phyloP scores from a whole-genome alignment of 1,140 invertebrate species.

The Sitobion miscanthi region DNA sequence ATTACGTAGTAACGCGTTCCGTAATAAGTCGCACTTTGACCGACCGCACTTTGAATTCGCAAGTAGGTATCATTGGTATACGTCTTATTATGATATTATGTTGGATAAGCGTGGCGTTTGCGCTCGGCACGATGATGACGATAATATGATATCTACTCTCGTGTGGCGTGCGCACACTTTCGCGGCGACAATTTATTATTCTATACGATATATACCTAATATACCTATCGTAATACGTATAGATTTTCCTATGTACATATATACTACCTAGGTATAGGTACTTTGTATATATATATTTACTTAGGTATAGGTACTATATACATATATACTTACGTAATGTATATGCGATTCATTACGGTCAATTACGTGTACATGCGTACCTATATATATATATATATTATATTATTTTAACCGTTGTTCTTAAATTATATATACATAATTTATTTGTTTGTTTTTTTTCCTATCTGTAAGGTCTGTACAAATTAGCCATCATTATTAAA shows the following conservation, averaged over 20 bases:
- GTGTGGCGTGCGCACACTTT: not conserved
- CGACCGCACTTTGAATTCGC: not conserved
- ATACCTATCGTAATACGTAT: not conserved
- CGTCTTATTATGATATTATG: not conserved
- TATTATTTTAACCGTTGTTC: slow-evolving; percentile 23
- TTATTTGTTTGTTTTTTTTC: not conserved
- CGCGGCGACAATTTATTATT: not conserved
- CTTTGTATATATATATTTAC: not conserved
- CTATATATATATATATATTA: not conserved
- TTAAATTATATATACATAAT: not conserved
- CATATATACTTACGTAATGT: too few species aligned
- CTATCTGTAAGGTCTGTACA: not conserved
- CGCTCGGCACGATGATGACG: not conserved
- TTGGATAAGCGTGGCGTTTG: not conserved
- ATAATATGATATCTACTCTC: not conserved
- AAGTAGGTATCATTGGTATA: not conserved
- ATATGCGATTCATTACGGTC: too few species aligned
- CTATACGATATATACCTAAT: not conserved
- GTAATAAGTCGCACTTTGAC: not conserved
- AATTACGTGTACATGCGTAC: too few species aligned
- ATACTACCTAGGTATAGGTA: too few species aligned
- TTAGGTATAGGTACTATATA: not conserved
- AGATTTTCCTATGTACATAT: slow-evolving; percentile 6
- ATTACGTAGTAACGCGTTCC: not conserved
- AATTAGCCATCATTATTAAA: not conserved